These are phyloP conservation scores for Pasiphila rectangulata DNA, from an alignment of 2,888 invertebrate genomes.

Conservation along the genomic window DNA sequence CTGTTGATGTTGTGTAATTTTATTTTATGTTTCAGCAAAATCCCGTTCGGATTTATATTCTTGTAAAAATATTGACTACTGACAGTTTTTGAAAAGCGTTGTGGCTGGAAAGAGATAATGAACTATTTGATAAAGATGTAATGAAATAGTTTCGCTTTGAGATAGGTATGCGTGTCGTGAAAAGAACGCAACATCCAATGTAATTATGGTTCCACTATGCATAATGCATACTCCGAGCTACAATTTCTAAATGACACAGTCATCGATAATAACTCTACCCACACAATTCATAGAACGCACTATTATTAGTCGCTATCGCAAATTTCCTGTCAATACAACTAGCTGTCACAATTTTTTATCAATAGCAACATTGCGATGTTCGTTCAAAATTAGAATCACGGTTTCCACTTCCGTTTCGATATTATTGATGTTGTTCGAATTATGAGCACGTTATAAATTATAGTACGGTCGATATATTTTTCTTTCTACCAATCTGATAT, in stretches of 20 bases:
- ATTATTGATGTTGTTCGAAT: conserved; percentile 67
- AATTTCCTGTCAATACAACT: conserved; percentile 76
- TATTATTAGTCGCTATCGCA: conserved; percentile 70
- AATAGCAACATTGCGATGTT: conserved; percentile 75
- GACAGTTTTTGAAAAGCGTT: not conserved
- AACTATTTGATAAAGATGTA: no score
- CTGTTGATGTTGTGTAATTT: conserved; percentile 27
- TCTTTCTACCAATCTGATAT: not conserved
- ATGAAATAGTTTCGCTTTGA: no score
- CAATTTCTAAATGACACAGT: conserved; percentile 19
- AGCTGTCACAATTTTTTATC: conserved; percentile 69
- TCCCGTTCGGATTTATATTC: conserved; percentile 33
- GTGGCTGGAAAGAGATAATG: no score
- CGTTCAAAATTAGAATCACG: conserved; percentile 78
- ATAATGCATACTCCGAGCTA: conserved; percentile 11
- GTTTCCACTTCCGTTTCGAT: conserved; percentile 80
- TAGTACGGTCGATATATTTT: conserved; percentile 42
- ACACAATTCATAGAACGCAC: conserved; percentile 51
- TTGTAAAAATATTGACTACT: conserved; percentile 10
- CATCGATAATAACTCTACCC: conserved; percentile 33
- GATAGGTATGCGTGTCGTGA: not conserved
- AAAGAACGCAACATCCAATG: not conserved
- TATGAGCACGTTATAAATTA: conserved; percentile 70
- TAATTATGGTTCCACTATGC: conserved; percentile 6
- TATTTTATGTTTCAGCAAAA: conserved; percentile 35